Percentiles rank a stretch among this genome's conserved stretches.
These are phyloP conservation scores for Cyphomyrus plagiostoma DNA, from an alignment of 2,113 vertebrate species.

Conservation along the genomic window DNA sequence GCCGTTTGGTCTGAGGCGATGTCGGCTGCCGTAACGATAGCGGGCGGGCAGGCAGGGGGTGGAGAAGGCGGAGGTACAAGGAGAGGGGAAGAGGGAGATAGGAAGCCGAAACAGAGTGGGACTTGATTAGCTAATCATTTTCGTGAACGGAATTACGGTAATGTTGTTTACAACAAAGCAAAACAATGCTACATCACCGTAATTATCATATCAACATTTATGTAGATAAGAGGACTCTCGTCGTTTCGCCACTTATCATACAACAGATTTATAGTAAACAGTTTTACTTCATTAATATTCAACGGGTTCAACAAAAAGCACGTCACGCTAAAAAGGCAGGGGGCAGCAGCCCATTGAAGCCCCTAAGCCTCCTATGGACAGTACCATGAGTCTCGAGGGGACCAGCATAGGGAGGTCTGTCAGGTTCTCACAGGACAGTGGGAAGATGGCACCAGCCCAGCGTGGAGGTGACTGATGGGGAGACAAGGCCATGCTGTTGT, in stretches of 20 bases:
- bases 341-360: not conserved
- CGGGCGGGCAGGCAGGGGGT: not conserved
- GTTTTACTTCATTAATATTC: slow-evolving; percentile 9
- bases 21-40: not conserved
- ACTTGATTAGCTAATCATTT: slow-evolving; percentile 16
- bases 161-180: slow-evolving; percentile 2
- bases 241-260: not conserved
- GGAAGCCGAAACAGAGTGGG: not conserved
- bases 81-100: not conserved
- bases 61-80: slow-evolving; percentile 7
- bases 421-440: slow-evolving; percentile 19
- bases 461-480: slow-evolving; percentile 48
- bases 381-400: not conserved
- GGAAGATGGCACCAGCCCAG: slow-evolving; percentile 37
- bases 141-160: slow-evolving; percentile 10
- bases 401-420: not conserved
- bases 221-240: not conserved
- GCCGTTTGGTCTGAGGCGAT: slow-evolving; percentile 18
- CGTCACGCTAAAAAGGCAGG: not conserved
- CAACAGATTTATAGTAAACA: not conserved
- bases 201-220: slow-evolving; percentile 9
- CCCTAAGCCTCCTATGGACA: not conserved
- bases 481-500: slow-evolving; percentile 57
- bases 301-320: not conserved
- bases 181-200: not conserved